Evolutionary conservation across 2,113 vertebrate species (phyloP), one percentile per base, ranked within the genome.

Genomic region (Gadus macrocephalus): DNA sequence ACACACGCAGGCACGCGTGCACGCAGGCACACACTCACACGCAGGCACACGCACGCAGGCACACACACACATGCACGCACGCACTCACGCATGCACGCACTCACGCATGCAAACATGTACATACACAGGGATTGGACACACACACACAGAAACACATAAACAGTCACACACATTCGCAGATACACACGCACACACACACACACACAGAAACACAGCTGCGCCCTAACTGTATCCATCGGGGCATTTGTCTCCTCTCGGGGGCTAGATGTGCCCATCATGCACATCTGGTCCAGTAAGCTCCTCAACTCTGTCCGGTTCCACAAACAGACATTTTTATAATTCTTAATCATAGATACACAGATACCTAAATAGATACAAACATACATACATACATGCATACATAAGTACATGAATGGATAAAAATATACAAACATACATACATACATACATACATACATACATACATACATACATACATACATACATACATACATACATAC

Each of bases 361-460:
- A 67, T 72, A 67, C 49, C 31, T 66, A 63, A 58, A 17, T 31
- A 59, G 68, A 76, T 69, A 80, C 68, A 75, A 66, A 61, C 53
- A 67, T 49, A 67, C 53, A 59, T 25, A 20, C 56, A 42, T 19
- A 17, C 22, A 17, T 53, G n/a, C 14, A 67, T 61, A 59, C 35
- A 62, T 17, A 35, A 27, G 59, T 55, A 19, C 67, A 59, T 16
- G 17, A 25, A 35, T 27, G 22, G 27, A 49, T 63, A 68, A 38
- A 65, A 53, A 56, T 25, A 17, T 35, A 74, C 69, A 66, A 58
- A 58, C 63, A n/a, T 17, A 65, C 53, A 56, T 3, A 15, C 53
- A 11, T 17, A 15, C 53, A 62, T 19, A 19, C 17, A 25, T 25
- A 3, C 25, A 25, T 2, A 25, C 25, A 25, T 25, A 2, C 25